Evolutionary conservation across 2,113 vertebrate genomes (phyloP).

Genomic region (Rhinolophus ferrumequinum): DNA sequence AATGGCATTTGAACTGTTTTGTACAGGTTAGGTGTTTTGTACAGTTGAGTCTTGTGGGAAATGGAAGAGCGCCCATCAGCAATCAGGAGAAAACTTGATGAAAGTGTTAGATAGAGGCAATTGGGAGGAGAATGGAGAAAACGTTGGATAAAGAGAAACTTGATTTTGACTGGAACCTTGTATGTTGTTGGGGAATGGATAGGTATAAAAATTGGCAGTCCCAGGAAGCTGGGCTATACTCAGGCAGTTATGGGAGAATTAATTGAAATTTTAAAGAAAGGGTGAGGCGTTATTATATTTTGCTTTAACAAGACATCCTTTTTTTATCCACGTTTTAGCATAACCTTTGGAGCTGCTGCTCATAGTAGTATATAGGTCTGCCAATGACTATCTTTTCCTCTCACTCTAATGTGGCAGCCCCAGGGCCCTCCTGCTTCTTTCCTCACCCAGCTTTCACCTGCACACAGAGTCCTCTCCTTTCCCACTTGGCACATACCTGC

Average conservation of each 20-base stretch:
- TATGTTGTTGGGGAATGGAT: background rate
- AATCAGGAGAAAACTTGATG: background rate
- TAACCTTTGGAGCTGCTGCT: background rate
- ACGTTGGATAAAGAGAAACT: background rate
- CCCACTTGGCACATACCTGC: background rate
- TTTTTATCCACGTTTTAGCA: background rate
- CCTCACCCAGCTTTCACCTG: background rate
- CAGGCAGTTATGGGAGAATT: too few relatives aligned
- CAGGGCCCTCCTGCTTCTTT: background rate
- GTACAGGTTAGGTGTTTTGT: background rate
- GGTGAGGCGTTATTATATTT: background rate
- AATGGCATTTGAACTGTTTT: background rate
- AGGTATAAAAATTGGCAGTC: background rate
- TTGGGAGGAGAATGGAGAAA: background rate
- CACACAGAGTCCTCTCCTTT: too few relatives aligned
- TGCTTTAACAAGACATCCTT: background rate
- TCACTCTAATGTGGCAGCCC: fast-evolving
- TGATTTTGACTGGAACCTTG: background rate
- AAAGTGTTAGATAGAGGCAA: background rate
- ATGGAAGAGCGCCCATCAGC: background rate
- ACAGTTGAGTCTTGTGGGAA: background rate
- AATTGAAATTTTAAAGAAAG: background rate
- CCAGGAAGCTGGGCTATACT: background rate
- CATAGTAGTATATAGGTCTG: background rate
- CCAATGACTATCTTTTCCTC: background rate